These are phyloP conservation scores for Eremophila alpestris DNA, from an alignment of 2,797 vertebrate species.

Conservation along the genomic window DNA sequence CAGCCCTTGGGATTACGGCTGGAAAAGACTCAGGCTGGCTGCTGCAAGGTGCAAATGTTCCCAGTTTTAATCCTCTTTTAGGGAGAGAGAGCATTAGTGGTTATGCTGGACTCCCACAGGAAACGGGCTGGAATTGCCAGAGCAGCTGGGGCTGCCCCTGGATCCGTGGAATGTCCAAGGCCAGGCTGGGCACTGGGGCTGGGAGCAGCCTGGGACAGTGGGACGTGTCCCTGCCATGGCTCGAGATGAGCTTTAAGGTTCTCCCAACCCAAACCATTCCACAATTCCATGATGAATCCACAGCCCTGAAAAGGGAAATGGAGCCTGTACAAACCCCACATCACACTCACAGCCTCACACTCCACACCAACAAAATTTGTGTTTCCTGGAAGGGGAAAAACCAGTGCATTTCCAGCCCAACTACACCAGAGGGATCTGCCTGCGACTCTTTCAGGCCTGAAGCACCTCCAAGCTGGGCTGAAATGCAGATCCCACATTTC, in stretches of 20 bases:
- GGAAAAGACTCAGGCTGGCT: background rate
- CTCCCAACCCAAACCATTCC: background rate
- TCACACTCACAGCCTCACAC: fast-evolving
- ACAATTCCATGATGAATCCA: background rate
- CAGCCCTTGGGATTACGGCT: background rate
- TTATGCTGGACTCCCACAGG: background rate
- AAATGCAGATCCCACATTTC: background rate
- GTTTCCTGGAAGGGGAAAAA: background rate
- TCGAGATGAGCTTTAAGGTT: background rate
- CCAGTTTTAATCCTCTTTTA: slow-evolving; percentile 29
- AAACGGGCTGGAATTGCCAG: background rate
- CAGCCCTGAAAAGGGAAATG: fast-evolving
- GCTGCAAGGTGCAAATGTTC: slow-evolving; percentile 11
- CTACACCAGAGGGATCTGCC: background rate
- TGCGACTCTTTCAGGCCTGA: fast-evolving
- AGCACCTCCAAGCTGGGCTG: background rate
- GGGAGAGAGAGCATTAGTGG: background rate
- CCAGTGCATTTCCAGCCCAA: background rate
- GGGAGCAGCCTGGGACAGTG: fast-evolving
- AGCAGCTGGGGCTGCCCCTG: background rate
- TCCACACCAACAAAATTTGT: fast-evolving
- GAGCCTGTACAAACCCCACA: fast-evolving
- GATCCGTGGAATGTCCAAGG: background rate
- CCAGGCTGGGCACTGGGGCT: background rate
- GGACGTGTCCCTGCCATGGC: background rate